Evolutionary conservation across 2,888 invertebrate genomes (phyloP), one percentile per base, ranked within the genome.

Genomic region (Volucella zonaria): DNA sequence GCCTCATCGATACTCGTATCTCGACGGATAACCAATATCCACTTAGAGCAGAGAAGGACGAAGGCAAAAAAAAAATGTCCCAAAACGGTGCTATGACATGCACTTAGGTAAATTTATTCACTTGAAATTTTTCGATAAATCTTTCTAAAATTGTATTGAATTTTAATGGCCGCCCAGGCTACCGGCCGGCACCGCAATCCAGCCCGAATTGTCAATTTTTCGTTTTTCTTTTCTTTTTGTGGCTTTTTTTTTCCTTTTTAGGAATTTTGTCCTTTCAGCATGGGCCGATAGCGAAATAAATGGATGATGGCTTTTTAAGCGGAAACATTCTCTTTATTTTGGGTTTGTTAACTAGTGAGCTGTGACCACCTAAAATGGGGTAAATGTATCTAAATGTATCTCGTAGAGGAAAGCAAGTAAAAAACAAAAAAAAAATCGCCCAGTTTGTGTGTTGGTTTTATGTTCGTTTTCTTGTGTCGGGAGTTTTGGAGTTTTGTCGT

Each of bases 121-220:
- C 82, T 86, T 86, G 87, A 87, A 87, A 87, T 87, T 87, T 87
- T 87, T 87, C 87, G 87, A 87, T 87, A 87, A 87, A 87, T 87
- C 87, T 87, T 77, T 87, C 86, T 82, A 87, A 87, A 87, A 87
- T 87, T 86, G 87, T 86, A 86, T 86, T 86, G 86, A 86, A 86
- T 86, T 86, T 86, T 86, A 86, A 86, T 86, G 86, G 86, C 77
- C 62, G 49, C 67, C 75, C 4, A 6, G 31, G 31, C 45, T 9
- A 31, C 76, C 64, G 54, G 52, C 59, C 38, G 59, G 61, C 58
- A 58, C 59, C 74, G 49, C 47, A 78, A 59, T 78, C 77, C 86
- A 82, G 82, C 49, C 45, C 49, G 49, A 81, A 81, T 74, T 81
- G 52, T 58, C 77, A 74, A 82, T 66, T 67, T 67, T 45, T 52